Evolutionary conservation across 2,113 vertebrate genomes (phyloP), one percentile per base, ranked within the genome.

Genomic region (Panthera uncia): DNA sequence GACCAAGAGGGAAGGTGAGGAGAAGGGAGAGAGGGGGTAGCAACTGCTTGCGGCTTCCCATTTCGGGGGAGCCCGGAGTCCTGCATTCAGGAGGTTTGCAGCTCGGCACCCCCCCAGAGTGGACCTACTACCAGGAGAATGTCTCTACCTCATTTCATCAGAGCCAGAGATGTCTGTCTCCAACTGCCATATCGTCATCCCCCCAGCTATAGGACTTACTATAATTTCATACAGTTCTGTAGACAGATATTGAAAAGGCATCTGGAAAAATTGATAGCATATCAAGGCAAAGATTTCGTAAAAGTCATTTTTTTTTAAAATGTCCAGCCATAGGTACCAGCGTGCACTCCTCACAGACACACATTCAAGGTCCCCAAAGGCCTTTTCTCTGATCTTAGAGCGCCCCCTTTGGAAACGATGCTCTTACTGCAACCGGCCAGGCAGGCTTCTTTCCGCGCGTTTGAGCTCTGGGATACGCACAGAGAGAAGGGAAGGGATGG

Each of bases 231-330:
- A 97, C 92, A 97, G 95, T 98, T 95, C 96, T 98, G 93, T 92
- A 96, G 97, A 97, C 98, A 98, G 98, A 97, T 98, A 98, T 97
- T 97, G 97, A 98, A 98, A 98, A 97, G 97, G 97, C 98, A 98
- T 98, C 98, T 98, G 98, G 97, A 98, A 97, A 97, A 98, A 98
- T 97, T 95, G 98, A 98, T 97, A 98, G 97, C 90, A 74, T 98
- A 98, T 98, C 97, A 96, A 98, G 97, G 97, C 97, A 97, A 98
- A 97, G 98, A 98, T 98, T 98, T 98, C 98, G 98, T 93, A 97
- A 96, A 98, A 98, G 97, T 97, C 97, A 91, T 98, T 98, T 98
- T 98, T 98, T 78, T 97, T 97, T 85, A 78, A n/a, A 97, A 97
- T 91, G 93, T 97, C 96, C 98, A 97, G 96, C 74, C 55, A 55